Base-by-base conservation (phyloP, 1,140 invertebrate genomes). In the Amyelois transitella region DNA sequence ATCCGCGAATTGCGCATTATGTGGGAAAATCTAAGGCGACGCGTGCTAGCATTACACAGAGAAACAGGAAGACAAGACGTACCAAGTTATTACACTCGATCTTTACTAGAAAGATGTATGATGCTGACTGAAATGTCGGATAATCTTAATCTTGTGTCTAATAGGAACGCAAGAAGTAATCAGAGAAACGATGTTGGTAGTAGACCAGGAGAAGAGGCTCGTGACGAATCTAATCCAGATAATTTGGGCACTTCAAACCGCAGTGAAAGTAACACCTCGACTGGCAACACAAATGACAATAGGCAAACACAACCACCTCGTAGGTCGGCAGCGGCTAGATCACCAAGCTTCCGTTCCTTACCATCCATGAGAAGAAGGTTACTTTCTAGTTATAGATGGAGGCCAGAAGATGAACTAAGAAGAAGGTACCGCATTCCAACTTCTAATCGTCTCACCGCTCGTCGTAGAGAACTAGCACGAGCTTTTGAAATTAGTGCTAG, bases 1-100 rank as follows among this genome's bases (percentile, higher is more conserved):
- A 75, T 93, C 54, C 90, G 91, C 58, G 89, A 92, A 63, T 88
- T 94, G 20, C 89, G 92, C 6, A 85, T 81, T 54, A 91, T 93
- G 88, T 91, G 92, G 86, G 90, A 91, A 53, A 91, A 92, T 69
- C 77, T 94, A 25, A 90, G 92, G 43, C 70, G 90, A 50, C 90
- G 92, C 51, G 90, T 93, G 53, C 69, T 90, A 28, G 79, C 83
- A 49, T 72, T 92, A 21, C 90, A 91, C 14, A 85, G 62, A 73
- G 87, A 72, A 72, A 90, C 61, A 20, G 85, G 60, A 53, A 84
- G 61, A 62, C 83, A 70, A 60, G 83, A 74, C 49, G 55, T 75
- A 6, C 75, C 83, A 1, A 78, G 71, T 24, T 75, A 81, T 57
- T 89, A 82, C 51, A 81, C 81, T 6, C 72, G 82, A 53, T 81